Conservation (phyloP, 2,888 invertebrate genomes). For the Tipula helvola region DNA sequence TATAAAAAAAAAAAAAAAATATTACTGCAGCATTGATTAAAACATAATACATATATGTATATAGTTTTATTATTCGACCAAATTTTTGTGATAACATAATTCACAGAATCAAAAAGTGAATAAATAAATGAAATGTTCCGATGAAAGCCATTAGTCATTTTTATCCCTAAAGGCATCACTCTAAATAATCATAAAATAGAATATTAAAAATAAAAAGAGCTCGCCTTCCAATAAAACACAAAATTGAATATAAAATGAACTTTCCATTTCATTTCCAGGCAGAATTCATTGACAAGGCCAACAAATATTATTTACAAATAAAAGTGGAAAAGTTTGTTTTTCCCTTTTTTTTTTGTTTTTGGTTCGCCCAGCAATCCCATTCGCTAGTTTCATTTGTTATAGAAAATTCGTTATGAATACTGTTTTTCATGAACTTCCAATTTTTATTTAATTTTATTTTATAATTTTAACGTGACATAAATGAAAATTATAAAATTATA, state of each 20-base stretch:
- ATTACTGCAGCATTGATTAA: neutral
- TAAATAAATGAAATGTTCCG: neutral
- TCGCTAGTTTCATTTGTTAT: neutral
- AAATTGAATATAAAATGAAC: neutral
- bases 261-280: neutral
- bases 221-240: neutral
- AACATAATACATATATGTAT: neutral
- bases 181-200: neutral
- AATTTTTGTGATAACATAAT: neutral
- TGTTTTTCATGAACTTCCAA: neutral
- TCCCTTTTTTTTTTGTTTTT: neutral
- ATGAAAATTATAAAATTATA: neutral
- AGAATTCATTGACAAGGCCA: neutral
- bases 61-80: neutral
- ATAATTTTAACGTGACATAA: neutral
- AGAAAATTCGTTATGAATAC: neutral
- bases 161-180: neutral
- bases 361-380: neutral
- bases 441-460: neutral
- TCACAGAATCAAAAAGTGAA: neutral
- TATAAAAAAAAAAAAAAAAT: neutral
- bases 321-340: neutral
- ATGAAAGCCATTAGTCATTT: neutral
- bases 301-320: neutral
- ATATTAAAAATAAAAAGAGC: neutral